These are phyloP conservation scores for Macropis europaea DNA, from an alignment of 2,888 invertebrate genomes.

Conservation along the genomic window DNA sequence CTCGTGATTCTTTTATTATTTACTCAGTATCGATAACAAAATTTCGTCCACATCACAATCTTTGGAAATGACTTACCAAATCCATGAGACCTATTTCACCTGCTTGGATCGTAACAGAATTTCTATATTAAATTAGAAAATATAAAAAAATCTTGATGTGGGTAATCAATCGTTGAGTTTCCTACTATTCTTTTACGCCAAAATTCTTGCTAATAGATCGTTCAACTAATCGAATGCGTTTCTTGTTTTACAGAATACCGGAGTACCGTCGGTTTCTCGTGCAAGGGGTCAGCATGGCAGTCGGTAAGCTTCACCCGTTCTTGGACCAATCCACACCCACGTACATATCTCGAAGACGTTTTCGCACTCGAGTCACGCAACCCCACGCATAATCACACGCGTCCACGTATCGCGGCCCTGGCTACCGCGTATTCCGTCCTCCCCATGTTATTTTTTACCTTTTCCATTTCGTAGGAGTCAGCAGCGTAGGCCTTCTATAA, in stretches of 20 bases:
- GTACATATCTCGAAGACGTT: conserved; percentile 42
- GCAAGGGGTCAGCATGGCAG: conserved; percentile 65
- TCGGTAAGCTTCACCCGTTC: conserved; percentile 64
- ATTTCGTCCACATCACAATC: no score
- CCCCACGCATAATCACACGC: conserved; percentile 67
- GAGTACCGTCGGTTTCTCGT: conserved; percentile 34
- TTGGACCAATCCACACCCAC: conserved; percentile 48
- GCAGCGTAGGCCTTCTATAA: neutral
- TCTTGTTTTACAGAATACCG: conserved; percentile 56
- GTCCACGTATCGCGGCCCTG: conserved; percentile 46
- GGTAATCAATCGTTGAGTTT: neutral
- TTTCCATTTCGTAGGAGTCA: conserved; percentile 12
- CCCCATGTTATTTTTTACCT: conserved; percentile 38
- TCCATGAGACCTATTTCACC: no score
- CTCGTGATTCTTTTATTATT: no score
- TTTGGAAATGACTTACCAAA: no score
- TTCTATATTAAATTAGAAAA: no score
- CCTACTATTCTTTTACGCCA: neutral
- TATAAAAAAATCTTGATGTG: no score
- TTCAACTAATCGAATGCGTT: conserved; percentile 15
- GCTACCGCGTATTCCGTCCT: conserved; percentile 58
- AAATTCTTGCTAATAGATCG: neutral
- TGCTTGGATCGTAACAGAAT: no score
- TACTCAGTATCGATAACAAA: no score
- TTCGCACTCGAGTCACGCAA: conserved; percentile 64